phyloP scores from a whole-genome alignment of 2,113 vertebrate genomes.

The Grammomys dolichurus region DNA sequence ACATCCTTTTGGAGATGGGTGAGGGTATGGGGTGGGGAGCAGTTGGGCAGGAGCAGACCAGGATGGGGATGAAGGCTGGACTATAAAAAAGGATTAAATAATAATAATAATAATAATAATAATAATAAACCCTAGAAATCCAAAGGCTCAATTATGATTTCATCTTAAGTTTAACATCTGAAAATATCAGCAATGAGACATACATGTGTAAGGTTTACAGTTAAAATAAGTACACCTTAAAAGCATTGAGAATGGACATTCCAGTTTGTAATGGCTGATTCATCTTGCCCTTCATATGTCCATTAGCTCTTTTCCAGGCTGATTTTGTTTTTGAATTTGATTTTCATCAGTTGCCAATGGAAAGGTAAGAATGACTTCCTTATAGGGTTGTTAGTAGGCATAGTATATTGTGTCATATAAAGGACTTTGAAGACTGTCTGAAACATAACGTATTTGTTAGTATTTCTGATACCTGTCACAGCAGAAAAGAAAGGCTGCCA shows the following conservation, averaged over 20 bases:
- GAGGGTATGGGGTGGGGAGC: too few species aligned
- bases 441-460: neutral
- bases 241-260: neutral
- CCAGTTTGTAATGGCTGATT: neutral
- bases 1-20: too few species aligned
- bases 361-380: neutral
- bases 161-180: neutral
- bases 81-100: too few species aligned
- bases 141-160: neutral
- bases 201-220: neutral
- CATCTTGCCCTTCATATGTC: neutral
- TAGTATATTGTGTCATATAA: neutral
- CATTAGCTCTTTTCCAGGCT: neutral
- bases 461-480: neutral
- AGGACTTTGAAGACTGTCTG: neutral
- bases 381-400: neutral
- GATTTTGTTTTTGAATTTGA: neutral
- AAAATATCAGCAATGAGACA: neutral
- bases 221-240: constrained; percentile 3
- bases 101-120: too few species aligned
- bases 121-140: neutral
- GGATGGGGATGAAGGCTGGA: too few species aligned
- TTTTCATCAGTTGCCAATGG: neutral
- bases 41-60: too few species aligned
- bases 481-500: neutral